A percentile compares a stretch with the other conserved stretches of the same genome.
Conservation (phyloP, 2,113 vertebrate genomes). For the Choloepus hoffmanni region DNA sequence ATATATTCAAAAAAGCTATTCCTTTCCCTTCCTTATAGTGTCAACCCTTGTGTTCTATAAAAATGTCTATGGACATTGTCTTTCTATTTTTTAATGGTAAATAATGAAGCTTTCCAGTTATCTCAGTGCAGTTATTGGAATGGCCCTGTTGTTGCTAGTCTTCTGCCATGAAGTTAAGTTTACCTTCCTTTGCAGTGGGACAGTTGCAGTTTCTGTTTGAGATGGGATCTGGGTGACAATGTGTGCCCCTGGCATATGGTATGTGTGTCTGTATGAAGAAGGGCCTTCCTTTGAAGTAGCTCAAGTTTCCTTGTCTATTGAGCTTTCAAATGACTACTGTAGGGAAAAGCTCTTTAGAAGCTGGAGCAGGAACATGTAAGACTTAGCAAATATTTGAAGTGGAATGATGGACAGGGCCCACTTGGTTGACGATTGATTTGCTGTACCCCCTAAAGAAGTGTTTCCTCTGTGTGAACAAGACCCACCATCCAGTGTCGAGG, state of each 20-base stretch:
- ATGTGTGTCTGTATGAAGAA: too few species aligned
- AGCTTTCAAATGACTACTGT: background rate
- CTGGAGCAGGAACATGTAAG: background rate
- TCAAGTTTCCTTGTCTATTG: background rate
- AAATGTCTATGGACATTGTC: background rate
- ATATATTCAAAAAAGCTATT: background rate
- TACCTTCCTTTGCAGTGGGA: background rate
- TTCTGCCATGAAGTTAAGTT: background rate
- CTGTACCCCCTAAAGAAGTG: background rate
- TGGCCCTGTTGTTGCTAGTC: fast-evolving
- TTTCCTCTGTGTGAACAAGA: background rate
- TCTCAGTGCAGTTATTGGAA: background rate
- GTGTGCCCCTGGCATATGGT: fast-evolving
- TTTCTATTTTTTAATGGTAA: background rate
- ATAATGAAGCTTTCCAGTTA: background rate
- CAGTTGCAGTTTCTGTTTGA: background rate
- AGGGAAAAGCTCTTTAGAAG: background rate
- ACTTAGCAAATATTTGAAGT: background rate
- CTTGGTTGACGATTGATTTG: too few species aligned
- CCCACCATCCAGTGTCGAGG: background rate
- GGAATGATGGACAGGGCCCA: too few species aligned
- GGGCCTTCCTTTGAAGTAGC: background rate
- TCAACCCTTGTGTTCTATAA: background rate
- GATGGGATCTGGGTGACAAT: background rate
- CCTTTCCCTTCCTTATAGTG: background rate